phyloP scores from a whole-genome alignment of 2,888 invertebrate species.

The Heliconius cydno region DNA sequence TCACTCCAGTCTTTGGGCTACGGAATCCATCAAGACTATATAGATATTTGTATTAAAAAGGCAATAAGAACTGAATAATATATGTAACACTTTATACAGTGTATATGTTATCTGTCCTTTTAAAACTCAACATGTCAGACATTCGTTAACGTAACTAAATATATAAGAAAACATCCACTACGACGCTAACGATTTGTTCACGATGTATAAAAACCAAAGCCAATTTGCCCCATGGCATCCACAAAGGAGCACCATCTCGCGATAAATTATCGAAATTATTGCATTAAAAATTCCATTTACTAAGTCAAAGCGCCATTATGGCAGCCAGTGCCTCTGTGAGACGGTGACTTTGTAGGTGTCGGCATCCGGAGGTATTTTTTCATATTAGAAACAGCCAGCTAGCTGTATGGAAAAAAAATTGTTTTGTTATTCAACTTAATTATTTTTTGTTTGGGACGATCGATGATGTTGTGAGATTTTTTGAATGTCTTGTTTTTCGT shows the following conservation, averaged over 20 bases:
- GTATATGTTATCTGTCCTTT: background rate
- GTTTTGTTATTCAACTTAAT: slow-evolving; percentile 11
- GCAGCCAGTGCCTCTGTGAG: background rate
- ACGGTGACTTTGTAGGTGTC: slow-evolving; percentile 25
- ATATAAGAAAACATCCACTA: slow-evolving; percentile 6
- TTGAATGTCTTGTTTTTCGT: background rate
- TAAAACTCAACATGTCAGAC: background rate
- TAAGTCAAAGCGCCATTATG: slow-evolving; percentile 85
- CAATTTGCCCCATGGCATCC: slow-evolving; percentile 67
- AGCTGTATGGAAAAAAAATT: slow-evolving; percentile 2
- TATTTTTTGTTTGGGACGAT: background rate
- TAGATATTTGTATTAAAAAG: too few relatives aligned
- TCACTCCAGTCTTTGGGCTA: too few relatives aligned
- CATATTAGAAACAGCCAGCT: slow-evolving; percentile 2
- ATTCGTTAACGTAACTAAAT: background rate
- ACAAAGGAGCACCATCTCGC: slow-evolving; percentile 82
- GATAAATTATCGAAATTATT: slow-evolving; percentile 87
- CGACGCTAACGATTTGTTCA: slow-evolving; percentile 19
- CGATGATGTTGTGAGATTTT: background rate
- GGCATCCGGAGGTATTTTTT: slow-evolving; percentile 21
- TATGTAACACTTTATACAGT: too few relatives aligned
- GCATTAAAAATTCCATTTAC: slow-evolving; percentile 89
- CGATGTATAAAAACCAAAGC: slow-evolving; percentile 69
- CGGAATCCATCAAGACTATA: too few relatives aligned
- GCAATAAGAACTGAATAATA: too few relatives aligned